Conservation (phyloP, 2,113 vertebrate genomes). For the Delphinus delphis region DNA sequence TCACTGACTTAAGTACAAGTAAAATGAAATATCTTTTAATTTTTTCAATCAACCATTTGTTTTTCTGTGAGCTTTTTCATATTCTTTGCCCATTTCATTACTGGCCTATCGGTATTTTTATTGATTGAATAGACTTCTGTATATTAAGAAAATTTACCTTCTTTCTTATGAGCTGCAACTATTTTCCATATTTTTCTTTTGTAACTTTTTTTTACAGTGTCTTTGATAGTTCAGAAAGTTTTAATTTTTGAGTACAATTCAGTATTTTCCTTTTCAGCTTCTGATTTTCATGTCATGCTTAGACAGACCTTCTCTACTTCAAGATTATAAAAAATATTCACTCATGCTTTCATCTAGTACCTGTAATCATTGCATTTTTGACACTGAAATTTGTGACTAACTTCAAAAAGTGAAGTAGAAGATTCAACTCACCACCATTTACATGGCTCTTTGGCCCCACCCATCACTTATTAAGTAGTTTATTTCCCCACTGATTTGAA, state of each 20-base stretch:
- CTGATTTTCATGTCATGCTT: constrained; percentile 6
- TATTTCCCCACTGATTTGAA: constrained; percentile 12
- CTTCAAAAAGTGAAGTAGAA: not conserved
- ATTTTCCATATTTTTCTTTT: constrained; percentile 6
- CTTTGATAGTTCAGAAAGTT: not conserved
- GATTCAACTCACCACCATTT: not conserved
- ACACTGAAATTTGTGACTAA: not conserved
- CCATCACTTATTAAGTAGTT: not conserved
- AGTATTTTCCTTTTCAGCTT: not conserved
- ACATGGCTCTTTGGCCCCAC: not conserved
- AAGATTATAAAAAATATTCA: constrained; percentile 22
- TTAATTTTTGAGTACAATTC: constrained; percentile 28
- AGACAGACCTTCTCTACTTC: not conserved
- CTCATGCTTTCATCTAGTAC: not conserved
- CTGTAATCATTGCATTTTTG: not conserved
- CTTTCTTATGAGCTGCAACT: not conserved
- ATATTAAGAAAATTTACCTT: not conserved
- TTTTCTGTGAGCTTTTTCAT: constrained; percentile 4
- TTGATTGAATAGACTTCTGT: not conserved
- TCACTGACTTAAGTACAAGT: not conserved
- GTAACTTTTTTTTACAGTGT: not conserved
- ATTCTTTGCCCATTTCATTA: constrained; percentile 25
- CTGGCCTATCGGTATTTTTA: constrained; percentile 5
- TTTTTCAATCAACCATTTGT: not conserved
- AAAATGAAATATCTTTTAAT: not conserved